These are phyloP conservation scores for Natrix natrix DNA, from an alignment of 2,797 vertebrate species.

Conservation along the genomic window DNA sequence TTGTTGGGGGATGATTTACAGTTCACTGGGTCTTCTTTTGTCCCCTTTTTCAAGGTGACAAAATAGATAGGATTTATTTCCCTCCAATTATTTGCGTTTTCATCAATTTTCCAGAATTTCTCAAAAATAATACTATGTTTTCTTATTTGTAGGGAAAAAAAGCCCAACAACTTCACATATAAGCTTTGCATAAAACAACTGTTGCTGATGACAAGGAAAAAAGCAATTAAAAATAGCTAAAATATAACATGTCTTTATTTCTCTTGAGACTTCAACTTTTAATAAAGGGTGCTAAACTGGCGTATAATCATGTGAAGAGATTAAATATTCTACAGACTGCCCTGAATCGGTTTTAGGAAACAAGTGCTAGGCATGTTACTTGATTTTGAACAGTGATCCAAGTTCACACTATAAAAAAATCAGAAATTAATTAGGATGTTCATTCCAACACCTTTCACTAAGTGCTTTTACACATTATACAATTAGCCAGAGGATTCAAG, in stretches of 20 bases:
- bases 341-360: not conserved
- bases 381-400: not conserved
- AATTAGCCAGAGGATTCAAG: not conserved
- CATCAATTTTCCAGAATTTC: not conserved
- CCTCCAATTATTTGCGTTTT: not conserved
- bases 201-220: not conserved
- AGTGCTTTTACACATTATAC: slow-evolving; percentile 10
- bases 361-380: not conserved
- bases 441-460: slow-evolving; percentile 10
- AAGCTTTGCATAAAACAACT: not conserved
- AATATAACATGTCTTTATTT: not conserved
- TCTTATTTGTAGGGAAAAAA: not conserved
- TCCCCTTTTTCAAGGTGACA: not conserved
- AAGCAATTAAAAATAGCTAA: not conserved
- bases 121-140: not conserved
- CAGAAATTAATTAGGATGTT: slow-evolving; percentile 18
- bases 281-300: not conserved
- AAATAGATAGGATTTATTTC: not conserved
- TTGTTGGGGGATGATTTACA: not conserved
- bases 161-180: not conserved
- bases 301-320: not conserved
- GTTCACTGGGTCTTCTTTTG: not conserved
- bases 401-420: slow-evolving; percentile 3
- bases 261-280: not conserved
- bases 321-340: not conserved